Evolutionary conservation across 1,140 invertebrate species (phyloP).

Genomic region (Papilio polytes): DNA sequence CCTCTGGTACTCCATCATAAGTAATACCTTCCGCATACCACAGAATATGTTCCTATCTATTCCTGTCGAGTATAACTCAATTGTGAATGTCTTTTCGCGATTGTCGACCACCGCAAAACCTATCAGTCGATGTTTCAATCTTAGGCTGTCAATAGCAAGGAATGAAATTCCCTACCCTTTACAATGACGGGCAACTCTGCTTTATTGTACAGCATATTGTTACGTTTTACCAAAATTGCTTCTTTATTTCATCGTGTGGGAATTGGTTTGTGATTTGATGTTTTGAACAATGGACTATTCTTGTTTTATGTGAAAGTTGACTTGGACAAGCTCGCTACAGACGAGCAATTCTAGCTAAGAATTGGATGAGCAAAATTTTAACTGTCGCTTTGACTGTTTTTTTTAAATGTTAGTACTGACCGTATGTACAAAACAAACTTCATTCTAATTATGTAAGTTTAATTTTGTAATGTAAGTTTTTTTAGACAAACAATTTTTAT

Average conservation of each 20-base stretch:
- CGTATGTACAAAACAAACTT: too few relatives aligned
- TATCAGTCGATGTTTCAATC: constrained; percentile 28
- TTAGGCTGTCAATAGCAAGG: background rate
- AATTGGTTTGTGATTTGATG: constrained; percentile 4
- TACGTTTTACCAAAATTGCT: constrained; percentile 17
- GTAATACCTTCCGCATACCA: constrained; percentile 23
- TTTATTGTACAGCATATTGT: too few relatives aligned
- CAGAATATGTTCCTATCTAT: background rate
- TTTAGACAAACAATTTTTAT: background rate
- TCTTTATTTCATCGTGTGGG: constrained; percentile 15
- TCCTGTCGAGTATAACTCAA: constrained; percentile 29
- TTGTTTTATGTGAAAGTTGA: constrained; percentile 17
- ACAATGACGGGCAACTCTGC: too few relatives aligned
- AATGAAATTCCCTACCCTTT: background rate
- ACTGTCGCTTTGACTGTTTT: too few relatives aligned
- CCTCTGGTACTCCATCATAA: too few relatives aligned
- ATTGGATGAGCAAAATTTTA: too few relatives aligned
- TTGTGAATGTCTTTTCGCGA: background rate
- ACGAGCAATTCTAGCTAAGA: too few relatives aligned
- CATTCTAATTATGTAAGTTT: too few relatives aligned
- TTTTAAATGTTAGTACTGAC: too few relatives aligned
- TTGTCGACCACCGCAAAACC: constrained; percentile 5
- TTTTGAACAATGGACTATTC: constrained; percentile 1
- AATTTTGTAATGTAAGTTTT: background rate
- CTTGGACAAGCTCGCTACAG: background rate